Base-by-base conservation (phyloP, 1,140 invertebrate genomes). In the Pseudomyrmex cubaensis region DNA sequence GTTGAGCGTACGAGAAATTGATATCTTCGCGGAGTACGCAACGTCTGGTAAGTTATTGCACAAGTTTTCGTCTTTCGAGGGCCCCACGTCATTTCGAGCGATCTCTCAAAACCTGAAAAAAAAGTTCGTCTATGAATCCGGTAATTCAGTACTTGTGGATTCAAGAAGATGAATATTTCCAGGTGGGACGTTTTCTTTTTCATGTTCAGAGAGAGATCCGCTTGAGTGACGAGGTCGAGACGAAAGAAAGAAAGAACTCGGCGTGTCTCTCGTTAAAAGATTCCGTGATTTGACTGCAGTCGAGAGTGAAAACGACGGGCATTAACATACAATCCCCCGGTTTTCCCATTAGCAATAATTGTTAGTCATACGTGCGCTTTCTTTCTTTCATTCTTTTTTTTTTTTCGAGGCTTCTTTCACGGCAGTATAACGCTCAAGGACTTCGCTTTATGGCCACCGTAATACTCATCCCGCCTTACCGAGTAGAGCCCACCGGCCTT, bases 311-410 rank as follows among this genome's bases (percentile, higher is more conserved):
- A 85, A 66, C 73, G 82, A 35, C 66, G 20, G 35, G n/a, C 66
- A 90, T 90, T 90, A 88, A 73, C 88, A 90, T 90, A 90, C 88
- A 90, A 90, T 90, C 76, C 75, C 25, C 64, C 20, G 66, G 82
- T 74, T 88, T 88, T 86, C 85, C 80, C 87, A 87, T 76, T 75
- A 76, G 72, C 74, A 57, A 74, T 82, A 82, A 85, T 87, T 85
- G 85, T 88, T 88, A 88, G 87, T 90, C 87, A 88, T 85, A 83
- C 67, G 63, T 63, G 35, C 57, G 57, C 56, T 73, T 66, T 88
- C 76, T 80, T 73, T 86, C 69, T 83, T 22, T 35, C 35, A 69
- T 25, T 67, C 62, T 35, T 35, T 35, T 35, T 35, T 35, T 35
- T 83, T 22, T 74, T 35, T 69, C 64, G 17, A 48, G 20, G 20